Conservation (phyloP, 30 jellyfish, hydroid and myxozoan species). For the Turritopsis rubra region DNA sequence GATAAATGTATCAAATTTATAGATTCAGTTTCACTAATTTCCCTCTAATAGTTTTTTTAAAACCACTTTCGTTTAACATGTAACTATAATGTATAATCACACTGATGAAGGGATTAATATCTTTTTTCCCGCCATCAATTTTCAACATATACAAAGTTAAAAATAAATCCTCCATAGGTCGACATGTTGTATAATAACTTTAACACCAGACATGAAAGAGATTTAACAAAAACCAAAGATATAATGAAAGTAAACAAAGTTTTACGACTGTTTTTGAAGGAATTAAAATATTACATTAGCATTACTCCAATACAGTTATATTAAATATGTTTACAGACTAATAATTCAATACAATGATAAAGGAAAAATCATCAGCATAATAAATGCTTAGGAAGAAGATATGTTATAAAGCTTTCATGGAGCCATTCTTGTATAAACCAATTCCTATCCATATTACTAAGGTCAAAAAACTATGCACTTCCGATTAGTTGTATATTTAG, state of each 20-base stretch:
- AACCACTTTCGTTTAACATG: background rate
- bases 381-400: no score
- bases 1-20: background rate
- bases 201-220: background rate
- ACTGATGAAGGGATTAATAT: background rate
- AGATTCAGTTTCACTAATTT: background rate
- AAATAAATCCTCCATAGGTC: background rate
- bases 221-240: background rate
- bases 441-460: no score
- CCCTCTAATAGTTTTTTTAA: background rate
- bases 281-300: background rate
- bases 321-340: background rate
- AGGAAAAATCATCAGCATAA: background rate
- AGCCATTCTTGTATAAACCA: no score
- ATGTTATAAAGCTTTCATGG: no score
- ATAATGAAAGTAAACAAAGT: background rate
- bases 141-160: background rate
- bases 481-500: background rate
- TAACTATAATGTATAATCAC: background rate
- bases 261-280: background rate
- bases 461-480: no score
- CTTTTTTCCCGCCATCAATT: background rate
- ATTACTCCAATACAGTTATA: background rate
- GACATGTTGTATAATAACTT: background rate
- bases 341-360: background rate